Conservation (phyloP, 2,888 invertebrate species). For the Octodonta nipae region DNA sequence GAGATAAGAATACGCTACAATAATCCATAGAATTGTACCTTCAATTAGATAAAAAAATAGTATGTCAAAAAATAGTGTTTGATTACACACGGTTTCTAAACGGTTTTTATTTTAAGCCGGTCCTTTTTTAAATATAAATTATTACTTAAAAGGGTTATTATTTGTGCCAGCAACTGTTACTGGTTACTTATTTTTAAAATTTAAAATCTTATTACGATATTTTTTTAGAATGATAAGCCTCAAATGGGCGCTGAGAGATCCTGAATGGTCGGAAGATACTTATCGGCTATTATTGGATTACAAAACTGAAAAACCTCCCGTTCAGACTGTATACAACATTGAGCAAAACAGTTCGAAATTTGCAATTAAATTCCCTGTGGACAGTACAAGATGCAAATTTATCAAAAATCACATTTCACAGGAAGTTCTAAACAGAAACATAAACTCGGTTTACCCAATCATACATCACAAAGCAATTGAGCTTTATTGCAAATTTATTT, state of each 20-base stretch:
- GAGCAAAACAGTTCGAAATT: constrained; percentile 33
- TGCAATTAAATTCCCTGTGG: constrained; percentile 34
- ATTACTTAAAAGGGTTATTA: too few relatives aligned
- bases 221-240: too few relatives aligned
- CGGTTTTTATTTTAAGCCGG: too few relatives aligned
- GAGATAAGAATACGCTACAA: too few relatives aligned
- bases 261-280: constrained; percentile 15
- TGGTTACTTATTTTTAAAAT: too few relatives aligned
- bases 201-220: too few relatives aligned
- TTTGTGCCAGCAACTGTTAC: too few relatives aligned
- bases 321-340: constrained; percentile 21
- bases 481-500: constrained; percentile 50
- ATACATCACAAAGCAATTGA: constrained; percentile 52
- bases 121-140: too few relatives aligned
- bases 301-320: background rate
- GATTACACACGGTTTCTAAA: too few relatives aligned
- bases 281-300: constrained; percentile 7
- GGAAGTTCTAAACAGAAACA: constrained; percentile 31
- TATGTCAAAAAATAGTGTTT: too few relatives aligned
- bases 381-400: constrained; percentile 26
- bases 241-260: constrained; percentile 15
- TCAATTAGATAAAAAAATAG: too few relatives aligned
- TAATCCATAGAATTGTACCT: too few relatives aligned
- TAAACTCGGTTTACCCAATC: constrained; percentile 51
- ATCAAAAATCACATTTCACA: constrained; percentile 14